phyloP scores from a whole-genome alignment of 2,888 invertebrate genomes.

The Seladonia tumulorum region DNA sequence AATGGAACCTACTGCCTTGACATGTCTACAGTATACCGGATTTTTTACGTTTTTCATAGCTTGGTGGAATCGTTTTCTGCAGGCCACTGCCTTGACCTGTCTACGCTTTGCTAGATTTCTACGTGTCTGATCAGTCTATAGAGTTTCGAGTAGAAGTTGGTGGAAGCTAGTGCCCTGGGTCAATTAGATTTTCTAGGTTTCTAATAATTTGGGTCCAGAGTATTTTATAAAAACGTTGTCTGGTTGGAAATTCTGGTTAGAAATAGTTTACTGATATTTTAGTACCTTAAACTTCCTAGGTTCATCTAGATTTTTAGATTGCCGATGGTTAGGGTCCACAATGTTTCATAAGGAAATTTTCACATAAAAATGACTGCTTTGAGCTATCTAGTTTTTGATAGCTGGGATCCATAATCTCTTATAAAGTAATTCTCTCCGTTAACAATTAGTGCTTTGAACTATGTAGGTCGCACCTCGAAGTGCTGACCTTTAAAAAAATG shows the following conservation, averaged over 20 bases:
- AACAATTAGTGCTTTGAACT: neutral
- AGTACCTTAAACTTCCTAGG: no score
- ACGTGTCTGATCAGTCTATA: neutral
- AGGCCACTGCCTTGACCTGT: neutral
- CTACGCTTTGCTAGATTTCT: neutral
- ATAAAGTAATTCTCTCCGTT: neutral
- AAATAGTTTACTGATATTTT: neutral
- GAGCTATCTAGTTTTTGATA: neutral
- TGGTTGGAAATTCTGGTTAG: neutral
- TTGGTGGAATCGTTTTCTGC: neutral
- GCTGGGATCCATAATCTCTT: neutral
- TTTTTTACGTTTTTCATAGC: neutral
- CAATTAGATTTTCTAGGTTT: neutral
- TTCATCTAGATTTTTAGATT: neutral
- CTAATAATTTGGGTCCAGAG: neutral
- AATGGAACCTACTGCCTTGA: neutral
- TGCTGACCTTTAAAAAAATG: neutral
- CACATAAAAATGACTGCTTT: neutral
- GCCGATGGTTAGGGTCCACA: neutral
- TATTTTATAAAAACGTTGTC: neutral
- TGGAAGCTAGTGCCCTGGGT: neutral
- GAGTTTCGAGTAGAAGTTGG: no score
- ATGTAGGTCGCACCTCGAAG: neutral
- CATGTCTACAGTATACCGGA: neutral
- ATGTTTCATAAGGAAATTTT: neutral